Evolutionary conservation across 2,888 invertebrate genomes (phyloP), one percentile per base, ranked within the genome.

Genomic region (Dryadula phaetusa): DNA sequence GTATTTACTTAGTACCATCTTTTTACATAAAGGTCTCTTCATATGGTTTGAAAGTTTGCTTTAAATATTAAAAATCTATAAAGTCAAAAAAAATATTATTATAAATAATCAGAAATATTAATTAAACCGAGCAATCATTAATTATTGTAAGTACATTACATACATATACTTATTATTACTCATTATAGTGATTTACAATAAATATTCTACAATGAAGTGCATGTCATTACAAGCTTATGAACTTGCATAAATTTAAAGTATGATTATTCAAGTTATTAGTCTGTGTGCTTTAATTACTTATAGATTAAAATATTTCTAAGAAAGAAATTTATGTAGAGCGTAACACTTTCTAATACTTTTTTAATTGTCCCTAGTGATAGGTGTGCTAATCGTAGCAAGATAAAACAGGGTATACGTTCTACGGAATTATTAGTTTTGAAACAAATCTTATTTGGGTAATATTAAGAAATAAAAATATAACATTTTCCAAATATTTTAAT

Each of bases 181-280:
- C 16, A 42, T 42, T 42, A 42, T 7, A 14, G 14, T 40, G 3
- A n/a, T 40, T 42, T 3, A 47, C 5, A 46, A 46, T 47, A 7
- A 47, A 12, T 4, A 22, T 22, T 4, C 47, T 5, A 47, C 7
- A 2, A 1, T 22, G 1, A 47, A 2, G 2, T 47, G 16, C 2
- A 22, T 6, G 14, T 47, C 22, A 25, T 47, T 47, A 22, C 3
- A 2, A 47, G 6, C 6, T 49, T 49, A 25, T 22, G 8, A 8
- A 28, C 8, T 49, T 49, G 49, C 49, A 49, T n/a, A 49, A 49
- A 25, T 16, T n/a, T 2, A 49, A 49, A 49, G 25, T 6, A 28
- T 49, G 28, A n/a, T n/a, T 10, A 28, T 49, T 28, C 6, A n/a
- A 25, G n/a, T 49, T 7, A 49, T 49, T 49, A 49, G 25, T n/a